Evolutionary conservation across 2,797 vertebrate species (phyloP).

Genomic region (Coracias cyanogaster): DNA sequence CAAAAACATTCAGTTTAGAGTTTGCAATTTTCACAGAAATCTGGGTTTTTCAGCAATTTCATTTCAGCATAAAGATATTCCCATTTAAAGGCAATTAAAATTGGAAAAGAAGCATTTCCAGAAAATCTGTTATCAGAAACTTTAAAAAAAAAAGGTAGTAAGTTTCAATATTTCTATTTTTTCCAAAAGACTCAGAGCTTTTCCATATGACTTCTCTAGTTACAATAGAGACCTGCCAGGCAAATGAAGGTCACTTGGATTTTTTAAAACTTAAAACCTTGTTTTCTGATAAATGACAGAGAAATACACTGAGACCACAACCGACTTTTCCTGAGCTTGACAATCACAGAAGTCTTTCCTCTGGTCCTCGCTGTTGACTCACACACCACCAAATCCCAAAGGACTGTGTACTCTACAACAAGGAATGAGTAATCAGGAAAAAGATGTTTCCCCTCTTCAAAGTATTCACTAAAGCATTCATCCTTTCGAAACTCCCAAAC

Average conservation of each 20-base stretch:
- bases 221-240: neutral
- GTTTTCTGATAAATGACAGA: neutral
- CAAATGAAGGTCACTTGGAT: neutral
- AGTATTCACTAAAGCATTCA: slow-evolving; percentile 43
- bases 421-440: slow-evolving; percentile 70
- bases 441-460: slow-evolving; percentile 73
- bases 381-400: slow-evolving; percentile 1
- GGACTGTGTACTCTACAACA: neutral
- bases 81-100: slow-evolving; percentile 3
- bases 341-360: neutral
- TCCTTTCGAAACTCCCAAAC: slow-evolving; percentile 23
- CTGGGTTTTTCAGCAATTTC: slow-evolving; percentile 17
- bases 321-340: slow-evolving; percentile 15
- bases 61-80: neutral
- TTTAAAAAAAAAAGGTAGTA: neutral
- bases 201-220: neutral
- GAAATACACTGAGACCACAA: neutral
- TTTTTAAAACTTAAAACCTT: neutral
- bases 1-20: neutral
- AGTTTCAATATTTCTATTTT: neutral
- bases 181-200: neutral
- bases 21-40: neutral
- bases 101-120: neutral
- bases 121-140: neutral
- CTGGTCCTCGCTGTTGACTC: slow-evolving; percentile 46